A percentile compares a stretch with the other conserved stretches of the same genome.
Conservation (phyloP, 2,797 vertebrate species). For the Echeneis naucrates region DNA sequence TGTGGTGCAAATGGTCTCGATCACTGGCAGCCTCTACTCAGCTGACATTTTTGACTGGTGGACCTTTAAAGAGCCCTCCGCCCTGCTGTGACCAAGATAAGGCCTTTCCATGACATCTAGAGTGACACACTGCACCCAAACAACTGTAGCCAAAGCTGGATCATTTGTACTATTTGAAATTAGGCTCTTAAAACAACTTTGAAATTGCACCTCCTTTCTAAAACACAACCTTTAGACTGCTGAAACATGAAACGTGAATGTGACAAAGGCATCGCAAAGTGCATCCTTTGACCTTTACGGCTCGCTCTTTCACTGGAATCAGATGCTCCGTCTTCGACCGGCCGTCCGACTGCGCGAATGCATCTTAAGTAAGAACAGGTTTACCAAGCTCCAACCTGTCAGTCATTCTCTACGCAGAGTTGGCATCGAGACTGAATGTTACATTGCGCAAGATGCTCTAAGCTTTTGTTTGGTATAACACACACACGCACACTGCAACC, state of each 20-base stretch:
- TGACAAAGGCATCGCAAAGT: conserved; percentile 55
- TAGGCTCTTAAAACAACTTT: conserved; percentile 39
- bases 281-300: conserved; percentile 60
- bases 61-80: conserved; percentile 44
- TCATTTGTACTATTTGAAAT: conserved; percentile 24
- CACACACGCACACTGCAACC: conserved; percentile 9
- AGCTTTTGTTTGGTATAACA: conserved; percentile 18
- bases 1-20: not conserved
- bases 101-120: conserved; percentile 41
- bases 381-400: conserved; percentile 63
- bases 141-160: conserved; percentile 40
- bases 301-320: conserved; percentile 21
- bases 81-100: conserved; percentile 28
- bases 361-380: conserved; percentile 76
- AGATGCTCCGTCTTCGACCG: conserved; percentile 41
- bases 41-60: conserved; percentile 15
- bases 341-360: conserved; percentile 58
- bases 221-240: conserved; percentile 15
- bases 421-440: conserved; percentile 41
- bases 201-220: conserved; percentile 9
- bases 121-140: conserved; percentile 41
- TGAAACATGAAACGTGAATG: conserved; percentile 47
- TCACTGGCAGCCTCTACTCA: conserved; percentile 9
- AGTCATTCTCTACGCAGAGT: conserved; percentile 54
- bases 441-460: conserved; percentile 59